Evolutionary conservation across 2,797 vertebrate genomes (phyloP), one percentile per base, ranked within the genome.

Genomic region (Taenioides sp.): DNA sequence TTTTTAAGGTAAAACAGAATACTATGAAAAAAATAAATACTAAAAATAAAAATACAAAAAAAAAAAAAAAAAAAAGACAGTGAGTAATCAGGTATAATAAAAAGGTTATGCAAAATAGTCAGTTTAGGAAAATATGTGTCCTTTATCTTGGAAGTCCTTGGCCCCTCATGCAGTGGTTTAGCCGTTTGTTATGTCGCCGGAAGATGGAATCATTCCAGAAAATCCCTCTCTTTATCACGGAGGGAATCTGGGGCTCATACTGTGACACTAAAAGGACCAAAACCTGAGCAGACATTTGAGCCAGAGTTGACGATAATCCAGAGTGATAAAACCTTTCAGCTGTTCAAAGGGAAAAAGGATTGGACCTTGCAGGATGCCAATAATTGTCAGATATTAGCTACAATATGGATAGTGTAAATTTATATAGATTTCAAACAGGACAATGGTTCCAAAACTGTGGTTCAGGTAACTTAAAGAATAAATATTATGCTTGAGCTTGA

Each of bases 221-320:
- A 47, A 43, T 25, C 37, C n/a, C 11, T 43, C 37, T 5, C n/a
- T 25, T 69, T 31, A 52, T 80, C 61, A 31, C 14, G 40, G 25
- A 22, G 52, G 57, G 70, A 58, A 58, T n/a, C n/a, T 57, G 10
- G 2, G 47, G 7, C 70, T 52, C 49, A 25, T 23, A 16, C 37
- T 27, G 37, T 22, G 67, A n/a, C 23, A 17, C 40, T 52, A 60
- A 49, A 47, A 34, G 34, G 52, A 62, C 43, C 31, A 37, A 69
- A 22, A 23, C 27, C 68, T 58, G 61, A 71, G 31, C 50, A 49
- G 57, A 72, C 40, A 6, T 52, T 40, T 71, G 31, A 76, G 60
- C 14, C 37, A 17, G 59, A 78, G 55, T 52, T 71, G 69, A 61
- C 77, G 68, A 75, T 76, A 59, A 71, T 65, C 1, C 67, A 22